These are phyloP conservation scores for Triplophysa bombifrons DNA, from an alignment of 2,797 vertebrate genomes.

Conservation along the genomic window DNA sequence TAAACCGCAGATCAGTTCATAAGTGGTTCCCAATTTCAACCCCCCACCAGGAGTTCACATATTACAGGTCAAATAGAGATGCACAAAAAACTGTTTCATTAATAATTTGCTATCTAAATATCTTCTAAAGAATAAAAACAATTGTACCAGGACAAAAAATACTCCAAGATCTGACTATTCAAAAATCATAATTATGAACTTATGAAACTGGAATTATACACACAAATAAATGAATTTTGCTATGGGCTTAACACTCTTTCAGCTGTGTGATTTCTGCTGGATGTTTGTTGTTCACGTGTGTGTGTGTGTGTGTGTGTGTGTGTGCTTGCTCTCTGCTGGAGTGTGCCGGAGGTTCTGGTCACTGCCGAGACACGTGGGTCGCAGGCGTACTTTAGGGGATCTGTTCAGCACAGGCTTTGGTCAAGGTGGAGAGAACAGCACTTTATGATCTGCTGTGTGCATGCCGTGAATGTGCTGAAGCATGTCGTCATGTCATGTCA, in stretches of 20 bases:
- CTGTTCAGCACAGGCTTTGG: conserved; percentile 93
- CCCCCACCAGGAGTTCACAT: too few species aligned
- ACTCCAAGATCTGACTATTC: too few species aligned
- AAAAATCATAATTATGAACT: too few species aligned
- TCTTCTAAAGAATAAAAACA: too few species aligned
- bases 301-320: conserved; percentile 61
- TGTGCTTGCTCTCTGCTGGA: conserved; percentile 82
- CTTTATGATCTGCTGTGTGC: conserved; percentile 59
- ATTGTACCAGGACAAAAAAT: too few species aligned
- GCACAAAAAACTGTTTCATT: too few species aligned
- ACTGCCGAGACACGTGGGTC: conserved; percentile 90
- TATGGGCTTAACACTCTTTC: neutral
- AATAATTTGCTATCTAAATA: too few species aligned
- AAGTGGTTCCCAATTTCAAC: too few species aligned
- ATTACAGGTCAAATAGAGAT: too few species aligned
- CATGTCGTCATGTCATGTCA: conserved; percentile 37
- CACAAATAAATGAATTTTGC: too few species aligned
- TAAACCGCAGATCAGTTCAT: too few species aligned
- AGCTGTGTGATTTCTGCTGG: neutral
- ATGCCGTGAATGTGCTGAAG: conserved; percentile 25
- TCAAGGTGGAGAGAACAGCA: conserved; percentile 89
- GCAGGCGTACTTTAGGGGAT: conserved; percentile 96
- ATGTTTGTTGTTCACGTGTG: conserved; percentile 66
- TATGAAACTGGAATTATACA: too few species aligned
- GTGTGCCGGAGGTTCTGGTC: conserved; percentile 97